Percentiles rank a stretch among this genome's conserved stretches.
These are phyloP conservation scores for Atrichornis clamosus DNA, from an alignment of 2,113 vertebrate genomes.

Conservation along the genomic window DNA sequence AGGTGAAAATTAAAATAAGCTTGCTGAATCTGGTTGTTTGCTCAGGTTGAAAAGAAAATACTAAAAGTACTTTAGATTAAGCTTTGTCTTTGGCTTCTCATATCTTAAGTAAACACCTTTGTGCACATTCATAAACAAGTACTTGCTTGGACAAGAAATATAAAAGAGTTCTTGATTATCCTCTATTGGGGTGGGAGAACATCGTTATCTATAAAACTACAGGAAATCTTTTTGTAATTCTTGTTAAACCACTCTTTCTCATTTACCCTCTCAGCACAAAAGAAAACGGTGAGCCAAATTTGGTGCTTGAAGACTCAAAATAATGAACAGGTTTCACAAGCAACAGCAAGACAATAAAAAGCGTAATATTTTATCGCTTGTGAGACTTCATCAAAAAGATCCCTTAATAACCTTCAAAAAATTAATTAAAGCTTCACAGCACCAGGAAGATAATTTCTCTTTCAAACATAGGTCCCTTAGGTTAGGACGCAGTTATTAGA, in stretches of 20 bases:
- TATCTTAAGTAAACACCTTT: not conserved
- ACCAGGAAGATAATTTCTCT: not conserved
- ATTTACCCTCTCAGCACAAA: not conserved
- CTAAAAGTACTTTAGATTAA: not conserved
- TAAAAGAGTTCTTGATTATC: not conserved
- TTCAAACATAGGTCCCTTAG: not conserved
- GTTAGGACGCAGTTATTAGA: not conserved
- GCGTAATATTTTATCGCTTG: not conserved
- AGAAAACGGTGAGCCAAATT: not conserved
- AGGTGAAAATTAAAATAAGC: not conserved
- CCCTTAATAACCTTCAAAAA: not conserved
- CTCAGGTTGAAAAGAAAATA: not conserved
- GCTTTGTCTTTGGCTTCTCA: not conserved
- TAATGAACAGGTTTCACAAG: not conserved
- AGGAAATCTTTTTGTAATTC: not conserved
- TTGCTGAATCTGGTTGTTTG: not conserved
- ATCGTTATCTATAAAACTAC: not conserved
- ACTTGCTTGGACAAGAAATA: not conserved
- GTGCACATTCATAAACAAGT: not conserved
- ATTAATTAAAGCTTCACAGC: constrained; percentile 15
- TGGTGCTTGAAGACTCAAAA: not conserved
- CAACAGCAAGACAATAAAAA: not conserved
- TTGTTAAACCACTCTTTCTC: not conserved
- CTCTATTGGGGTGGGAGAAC: not conserved
- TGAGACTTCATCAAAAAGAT: not conserved